Base-by-base conservation (phyloP, 2,888 invertebrate species). In the Enoplolaimus lenunculus region DNA sequence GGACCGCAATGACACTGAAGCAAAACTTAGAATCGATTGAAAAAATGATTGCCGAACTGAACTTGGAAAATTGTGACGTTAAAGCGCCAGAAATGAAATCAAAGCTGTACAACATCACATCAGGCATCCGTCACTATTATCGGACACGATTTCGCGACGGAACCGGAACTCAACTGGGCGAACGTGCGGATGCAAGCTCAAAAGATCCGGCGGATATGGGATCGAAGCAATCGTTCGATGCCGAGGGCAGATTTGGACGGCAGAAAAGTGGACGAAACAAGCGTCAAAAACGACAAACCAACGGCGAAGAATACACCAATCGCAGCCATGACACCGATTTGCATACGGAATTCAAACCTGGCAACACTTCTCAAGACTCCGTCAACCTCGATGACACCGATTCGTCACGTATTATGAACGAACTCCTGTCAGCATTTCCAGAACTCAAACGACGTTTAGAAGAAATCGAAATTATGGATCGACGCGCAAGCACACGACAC, bases 21-120 rank as follows among this genome's bases (percentile, higher is more conserved):
- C 71, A 76, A 64, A 79, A 79, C 68, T 76, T 79, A 3, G 77
- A 77, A 68, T 78, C 80, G 2, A 70, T 79, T 16, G 78, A 78
- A 72, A 71, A 76, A n/a, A 72, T 79, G 3, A 73, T 79, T 68
- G 70, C 70, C 26, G 79, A 79, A 69, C 73, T 79, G 29, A 77
- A 78, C 68, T 73, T 80, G 35, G 13, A 70, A 70, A 72, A 77
- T 1, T 79, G 79, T 71, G 76, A 80, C 69, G 72, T 79, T 2
- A 72, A 74, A 34, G 64, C 76, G 33, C 77, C 77, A 21, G 72
- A 73, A 2, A 72, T 78, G 1, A 35, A 75, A 26, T 74, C 73
- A 3, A 74, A 73, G 66, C 73, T 79, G 31, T 74, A 76, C 34
- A 79, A 78, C 71, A 62, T 80, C 64, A 77, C 77, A 2, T 73